Conservation (phyloP, 2,797 vertebrate genomes). For the Chlorospingus flavigularis region DNA sequence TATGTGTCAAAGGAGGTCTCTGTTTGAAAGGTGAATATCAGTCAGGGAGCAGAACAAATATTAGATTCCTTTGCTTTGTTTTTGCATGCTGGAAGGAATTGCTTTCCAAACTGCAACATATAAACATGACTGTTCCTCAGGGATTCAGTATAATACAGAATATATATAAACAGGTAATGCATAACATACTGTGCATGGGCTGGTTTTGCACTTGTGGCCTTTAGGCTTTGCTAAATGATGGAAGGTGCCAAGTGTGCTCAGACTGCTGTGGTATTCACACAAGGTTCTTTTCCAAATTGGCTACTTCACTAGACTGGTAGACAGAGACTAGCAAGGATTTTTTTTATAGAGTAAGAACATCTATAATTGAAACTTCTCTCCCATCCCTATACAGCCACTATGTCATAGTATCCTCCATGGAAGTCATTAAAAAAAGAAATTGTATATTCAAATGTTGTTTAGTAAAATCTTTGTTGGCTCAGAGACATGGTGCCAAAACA, state of each 20-base stretch:
- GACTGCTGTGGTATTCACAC: slow-evolving; percentile 36
- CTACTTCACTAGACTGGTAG: slow-evolving; percentile 54
- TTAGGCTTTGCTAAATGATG: slow-evolving; percentile 21
- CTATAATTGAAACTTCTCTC: slow-evolving; percentile 50
- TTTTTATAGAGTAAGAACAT: slow-evolving; percentile 45
- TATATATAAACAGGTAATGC: background rate
- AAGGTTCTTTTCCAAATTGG: slow-evolving; percentile 62
- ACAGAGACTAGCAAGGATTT: slow-evolving; percentile 59
- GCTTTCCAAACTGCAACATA: background rate
- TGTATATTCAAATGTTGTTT: slow-evolving; percentile 32
- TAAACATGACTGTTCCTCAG: background rate
- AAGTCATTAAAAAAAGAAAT: slow-evolving; percentile 21
- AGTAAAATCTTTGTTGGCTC: slow-evolving; percentile 53
- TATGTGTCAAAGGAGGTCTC: background rate
- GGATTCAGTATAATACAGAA: background rate
- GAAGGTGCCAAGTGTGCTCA: slow-evolving; percentile 42
- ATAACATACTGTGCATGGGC: background rate
- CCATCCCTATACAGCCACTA: background rate
- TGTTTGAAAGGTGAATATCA: background rate
- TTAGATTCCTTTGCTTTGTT: background rate
- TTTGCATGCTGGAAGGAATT: background rate
- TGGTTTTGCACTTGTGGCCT: slow-evolving; percentile 27
- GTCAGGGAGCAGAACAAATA: background rate
- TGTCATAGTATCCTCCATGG: slow-evolving; percentile 33
- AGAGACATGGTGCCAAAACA: slow-evolving; percentile 20